Evolutionary conservation across 2,797 vertebrate species (phyloP).

Genomic region (Sebastes glaucus): DNA sequence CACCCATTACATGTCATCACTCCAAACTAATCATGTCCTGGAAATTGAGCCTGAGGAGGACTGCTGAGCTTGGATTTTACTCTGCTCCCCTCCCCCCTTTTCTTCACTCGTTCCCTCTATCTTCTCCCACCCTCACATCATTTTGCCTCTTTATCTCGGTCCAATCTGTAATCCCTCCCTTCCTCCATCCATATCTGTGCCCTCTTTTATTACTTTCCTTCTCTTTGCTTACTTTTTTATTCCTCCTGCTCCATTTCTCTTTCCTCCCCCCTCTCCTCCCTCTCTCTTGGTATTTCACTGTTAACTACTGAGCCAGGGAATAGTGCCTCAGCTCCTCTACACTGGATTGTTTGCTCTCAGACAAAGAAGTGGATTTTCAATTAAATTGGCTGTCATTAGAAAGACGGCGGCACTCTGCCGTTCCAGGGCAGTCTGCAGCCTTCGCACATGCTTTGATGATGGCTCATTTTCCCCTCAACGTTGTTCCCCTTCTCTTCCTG

Average conservation of each 20-base stretch:
- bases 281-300: slow-evolving; percentile 42
- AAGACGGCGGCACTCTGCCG: slow-evolving; percentile 38
- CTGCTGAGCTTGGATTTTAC: slow-evolving; percentile 78
- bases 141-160: slow-evolving; percentile 68
- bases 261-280: not conserved
- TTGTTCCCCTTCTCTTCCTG: not conserved
- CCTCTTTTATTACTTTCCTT: slow-evolving; percentile 58
- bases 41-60: slow-evolving; percentile 78
- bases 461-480: slow-evolving; percentile 49
- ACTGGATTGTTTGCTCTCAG: slow-evolving; percentile 69
- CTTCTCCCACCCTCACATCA: slow-evolving; percentile 47
- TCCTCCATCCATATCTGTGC: slow-evolving; percentile 54
- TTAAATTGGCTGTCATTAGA: slow-evolving; percentile 74
- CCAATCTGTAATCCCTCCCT: slow-evolving; percentile 63
- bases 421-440: slow-evolving; percentile 39
- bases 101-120: slow-evolving; percentile 21
- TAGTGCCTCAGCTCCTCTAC: slow-evolving; percentile 31
- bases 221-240: slow-evolving; percentile 48
- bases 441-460: slow-evolving; percentile 57
- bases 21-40: slow-evolving; percentile 80
- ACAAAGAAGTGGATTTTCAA: slow-evolving; percentile 74
- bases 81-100: slow-evolving; percentile 18
- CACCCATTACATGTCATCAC: slow-evolving; percentile 77
- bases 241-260: slow-evolving; percentile 17
- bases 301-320: slow-evolving; percentile 54